Base-by-base conservation (phyloP, 2,888 invertebrate genomes). In the Corbicula japonica region DNA sequence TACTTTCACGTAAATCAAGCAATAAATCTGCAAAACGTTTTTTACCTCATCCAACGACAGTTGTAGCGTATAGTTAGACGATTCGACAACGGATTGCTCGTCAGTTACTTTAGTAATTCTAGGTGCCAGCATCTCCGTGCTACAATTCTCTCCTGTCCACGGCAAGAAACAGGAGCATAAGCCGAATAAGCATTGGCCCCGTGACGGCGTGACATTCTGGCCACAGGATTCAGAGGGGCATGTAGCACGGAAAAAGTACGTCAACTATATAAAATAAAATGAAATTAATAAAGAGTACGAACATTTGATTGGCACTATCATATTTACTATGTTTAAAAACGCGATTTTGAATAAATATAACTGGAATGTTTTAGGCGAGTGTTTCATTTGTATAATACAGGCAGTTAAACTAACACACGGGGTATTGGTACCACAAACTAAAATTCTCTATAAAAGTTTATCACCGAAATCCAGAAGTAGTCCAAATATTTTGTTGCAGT, bases 161-260 rank as follows among this genome's bases (percentile, higher is more conserved):
- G 87, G 88, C 12, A 76, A 54, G 28, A 63, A 69, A 66, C 88
- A 88, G 10, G 74, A 54, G 69, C 86, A 87, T 1, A 58, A 52
- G 50, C 88, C 87, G 69, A 83, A 80, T 18, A 82, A 46, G 76
- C 88, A 88, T 21, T 77, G 69, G 10, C 88, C 88, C 23, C 69
- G 76, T 5, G 82, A 60, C 10, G 83, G 85, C 8, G 23, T 41
- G 8, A 65, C 50, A n/a, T 66, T 41, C 12, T 68, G 69, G 2
- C 86, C 86, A 70, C 86, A 87, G 1, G 86, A 69, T 60, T 77
- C 76, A 1, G 74, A 46, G 6, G 86, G 85, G 54, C 87, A 87
- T 15, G 76, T 71, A 10, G 76, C 68, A 46, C 78, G 83, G 63
- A 65, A 83, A 32, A 60, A 77, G 41, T 69, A 85, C 1, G 32